A percentile compares a stretch with the other conserved stretches of the same genome.
phyloP scores from a whole-genome alignment of 2,888 invertebrate genomes.

The Sarcophaga rosellei region DNA sequence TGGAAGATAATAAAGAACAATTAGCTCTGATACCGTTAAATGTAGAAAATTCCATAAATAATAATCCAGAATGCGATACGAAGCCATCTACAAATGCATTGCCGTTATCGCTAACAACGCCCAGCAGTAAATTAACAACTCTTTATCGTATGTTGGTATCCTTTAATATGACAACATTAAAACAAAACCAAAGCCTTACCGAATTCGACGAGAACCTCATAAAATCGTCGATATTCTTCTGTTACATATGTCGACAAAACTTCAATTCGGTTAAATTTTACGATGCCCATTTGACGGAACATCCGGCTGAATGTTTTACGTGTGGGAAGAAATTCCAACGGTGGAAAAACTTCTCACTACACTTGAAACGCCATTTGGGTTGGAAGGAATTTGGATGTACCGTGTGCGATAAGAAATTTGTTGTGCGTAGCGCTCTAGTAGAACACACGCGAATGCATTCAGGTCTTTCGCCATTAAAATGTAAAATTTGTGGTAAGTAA shows the following conservation, averaged over 20 bases:
- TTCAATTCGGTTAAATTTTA: conserved; percentile 87
- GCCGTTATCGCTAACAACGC: conserved; percentile 73
- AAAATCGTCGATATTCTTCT: conserved; percentile 81
- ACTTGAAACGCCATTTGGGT: conserved; percentile 90
- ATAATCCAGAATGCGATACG: conserved; percentile 67
- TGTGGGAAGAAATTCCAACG: conserved; percentile 91
- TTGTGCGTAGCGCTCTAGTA: conserved; percentile 90
- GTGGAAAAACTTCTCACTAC: conserved; percentile 88
- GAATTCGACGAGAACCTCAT: conserved; percentile 78
- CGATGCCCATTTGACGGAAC: conserved; percentile 88
- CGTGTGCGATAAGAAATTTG: conserved; percentile 90
- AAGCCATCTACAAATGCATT: conserved; percentile 68
- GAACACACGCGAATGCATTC: conserved; percentile 93
- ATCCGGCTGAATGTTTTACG: conserved; percentile 91
- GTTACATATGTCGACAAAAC: conserved; percentile 85
- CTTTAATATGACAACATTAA: conserved; percentile 79
- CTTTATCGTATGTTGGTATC: conserved; percentile 80
- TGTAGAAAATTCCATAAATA: conserved; percentile 14
- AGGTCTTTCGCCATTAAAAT: conserved; percentile 90
- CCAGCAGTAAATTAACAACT: conserved; percentile 77
- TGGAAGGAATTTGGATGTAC: conserved; percentile 88
- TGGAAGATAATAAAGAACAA: conserved; percentile 75
- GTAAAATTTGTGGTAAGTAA: conserved; percentile 86
- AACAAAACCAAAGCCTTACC: conserved; percentile 77
- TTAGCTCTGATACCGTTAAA: conserved; percentile 60